These are phyloP conservation scores for Drosophila repletoides DNA, from an alignment of 1,140 invertebrate species.

Conservation along the genomic window DNA sequence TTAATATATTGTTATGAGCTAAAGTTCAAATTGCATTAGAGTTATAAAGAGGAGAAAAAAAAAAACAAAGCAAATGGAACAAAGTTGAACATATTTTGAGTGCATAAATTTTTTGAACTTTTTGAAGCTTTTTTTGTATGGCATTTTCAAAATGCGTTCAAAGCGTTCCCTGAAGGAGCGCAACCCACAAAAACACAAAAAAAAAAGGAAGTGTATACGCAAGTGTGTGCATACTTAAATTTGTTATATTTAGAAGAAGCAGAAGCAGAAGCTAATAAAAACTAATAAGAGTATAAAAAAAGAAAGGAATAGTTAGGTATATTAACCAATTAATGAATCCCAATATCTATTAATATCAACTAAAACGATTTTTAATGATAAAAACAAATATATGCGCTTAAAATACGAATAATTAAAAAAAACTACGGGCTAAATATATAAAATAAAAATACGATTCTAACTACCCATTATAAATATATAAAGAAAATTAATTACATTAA, in stretches of 20 bases:
- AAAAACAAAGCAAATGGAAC: conserved; percentile 70
- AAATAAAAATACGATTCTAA: conserved; percentile 10
- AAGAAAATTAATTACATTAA: conserved; percentile 33
- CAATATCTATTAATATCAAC: conserved; percentile 57
- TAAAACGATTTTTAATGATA: conserved; percentile 64
- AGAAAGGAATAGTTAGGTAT: conserved; percentile 62
- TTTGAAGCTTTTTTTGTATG: conserved; percentile 71
- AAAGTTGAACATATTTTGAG: conserved; percentile 78
- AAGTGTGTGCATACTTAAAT: conserved; percentile 6
- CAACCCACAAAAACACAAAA: conserved; percentile 1
- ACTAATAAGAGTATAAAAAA: background rate
- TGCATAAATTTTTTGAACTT: conserved; percentile 69
- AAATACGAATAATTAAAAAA: conserved; percentile 23
- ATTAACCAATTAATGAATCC: conserved; percentile 69
- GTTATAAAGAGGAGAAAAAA: conserved; percentile 37
- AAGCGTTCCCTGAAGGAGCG: background rate
- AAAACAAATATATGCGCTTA: conserved; percentile 41
- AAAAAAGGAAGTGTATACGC: background rate
- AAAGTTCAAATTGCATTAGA: conserved; percentile 77
- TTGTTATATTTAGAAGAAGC: too few species aligned
- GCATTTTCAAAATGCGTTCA: conserved; percentile 38
- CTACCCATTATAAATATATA: conserved; percentile 22
- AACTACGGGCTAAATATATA: conserved; percentile 17
- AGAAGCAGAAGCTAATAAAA: too few species aligned
- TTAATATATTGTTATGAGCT: conserved; percentile 77